These are phyloP conservation scores for Dermatemys mawii DNA, from an alignment of 2,113 vertebrate species.

Conservation along the genomic window DNA sequence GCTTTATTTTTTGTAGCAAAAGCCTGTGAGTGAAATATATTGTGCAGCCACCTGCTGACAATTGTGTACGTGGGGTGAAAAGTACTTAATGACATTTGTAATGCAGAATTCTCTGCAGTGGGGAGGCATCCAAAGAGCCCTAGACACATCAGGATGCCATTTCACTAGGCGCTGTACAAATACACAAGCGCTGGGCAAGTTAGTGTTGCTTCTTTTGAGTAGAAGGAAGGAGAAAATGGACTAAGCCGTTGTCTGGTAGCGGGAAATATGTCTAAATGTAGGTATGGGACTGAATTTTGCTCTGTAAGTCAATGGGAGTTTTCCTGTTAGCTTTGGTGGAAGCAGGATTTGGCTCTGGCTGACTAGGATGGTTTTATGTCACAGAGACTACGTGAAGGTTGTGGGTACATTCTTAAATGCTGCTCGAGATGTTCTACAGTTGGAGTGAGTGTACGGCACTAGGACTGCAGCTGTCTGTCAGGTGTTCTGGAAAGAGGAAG, in stretches of 20 bases:
- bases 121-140: not conserved
- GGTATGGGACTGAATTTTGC: not conserved
- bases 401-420: not conserved
- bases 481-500: not conserved
- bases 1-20: not conserved
- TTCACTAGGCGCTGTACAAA: not conserved
- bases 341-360: not conserved
- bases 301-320: not conserved
- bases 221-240: not conserved
- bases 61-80: fast-evolving
- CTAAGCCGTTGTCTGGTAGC: not conserved
- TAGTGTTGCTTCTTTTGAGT: not conserved
- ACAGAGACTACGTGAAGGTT: not conserved
- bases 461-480: not conserved
- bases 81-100: not conserved
- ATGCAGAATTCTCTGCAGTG: not conserved
- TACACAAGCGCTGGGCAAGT: not conserved
- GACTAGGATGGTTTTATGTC: not conserved
- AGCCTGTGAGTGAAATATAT: not conserved
- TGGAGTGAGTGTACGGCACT: not conserved
- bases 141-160: not conserved
- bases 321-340: not conserved
- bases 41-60: not conserved
- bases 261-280: not conserved
- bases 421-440: not conserved